A percentile compares a stretch with the other conserved stretches of the same genome.
Evolutionary conservation across 2,797 vertebrate genomes (phyloP).

Genomic region (Arctocebus calabarensis): DNA sequence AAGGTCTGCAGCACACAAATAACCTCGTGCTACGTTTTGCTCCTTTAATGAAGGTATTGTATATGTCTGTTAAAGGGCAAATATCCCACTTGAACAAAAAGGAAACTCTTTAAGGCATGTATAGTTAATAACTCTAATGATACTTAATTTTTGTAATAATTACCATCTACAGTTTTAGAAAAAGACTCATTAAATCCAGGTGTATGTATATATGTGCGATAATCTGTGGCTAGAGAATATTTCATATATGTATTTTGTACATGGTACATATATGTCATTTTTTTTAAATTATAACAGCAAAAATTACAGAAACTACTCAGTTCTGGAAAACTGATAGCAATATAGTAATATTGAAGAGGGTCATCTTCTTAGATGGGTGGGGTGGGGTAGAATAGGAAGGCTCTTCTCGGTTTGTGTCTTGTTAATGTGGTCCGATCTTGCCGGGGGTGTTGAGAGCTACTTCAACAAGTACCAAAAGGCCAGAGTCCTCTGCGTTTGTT

Average conservation of each 20-base stretch:
- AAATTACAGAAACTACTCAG: neutral
- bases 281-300: neutral
- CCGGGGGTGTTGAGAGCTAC: no score
- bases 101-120: neutral
- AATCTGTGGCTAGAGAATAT: neutral
- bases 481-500: accelerated
- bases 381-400: accelerated
- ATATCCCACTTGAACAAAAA: neutral
- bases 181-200: neutral
- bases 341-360: neutral
- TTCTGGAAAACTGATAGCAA: neutral
- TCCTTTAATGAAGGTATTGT: neutral
- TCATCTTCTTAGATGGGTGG: neutral
- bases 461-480: neutral
- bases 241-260: neutral
- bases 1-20: neutral
- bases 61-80: neutral
- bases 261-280: neutral
- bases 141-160: neutral
- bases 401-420: neutral
- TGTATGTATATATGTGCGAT: neutral
- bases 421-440: neutral
- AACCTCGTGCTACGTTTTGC: accelerated
- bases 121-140: neutral
- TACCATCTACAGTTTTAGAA: neutral